phyloP scores from a whole-genome alignment of 2,797 vertebrate genomes.

The Cryptoblepharus egeriae region DNA sequence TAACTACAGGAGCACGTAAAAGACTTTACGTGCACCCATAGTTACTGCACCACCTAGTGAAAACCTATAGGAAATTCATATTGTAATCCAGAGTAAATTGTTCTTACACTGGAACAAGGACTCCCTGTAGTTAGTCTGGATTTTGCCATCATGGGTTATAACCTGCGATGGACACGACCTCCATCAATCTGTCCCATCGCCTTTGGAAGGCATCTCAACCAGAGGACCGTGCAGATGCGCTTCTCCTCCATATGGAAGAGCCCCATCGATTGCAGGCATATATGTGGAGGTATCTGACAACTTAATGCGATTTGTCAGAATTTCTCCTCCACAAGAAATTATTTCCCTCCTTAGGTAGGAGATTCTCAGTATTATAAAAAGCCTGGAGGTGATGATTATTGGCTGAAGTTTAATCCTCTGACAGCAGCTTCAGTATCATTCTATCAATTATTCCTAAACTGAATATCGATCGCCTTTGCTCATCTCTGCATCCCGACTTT shows the following conservation, averaged over 20 bases:
- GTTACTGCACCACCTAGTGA: no score
- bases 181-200: no score
- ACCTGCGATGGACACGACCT: no score
- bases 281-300: not conserved
- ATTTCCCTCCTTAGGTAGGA: constrained; percentile 9
- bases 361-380: not conserved
- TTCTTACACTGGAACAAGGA: no score
- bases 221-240: not conserved
- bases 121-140: no score
- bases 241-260: constrained; percentile 4
- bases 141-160: no score
- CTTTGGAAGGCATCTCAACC: no score
- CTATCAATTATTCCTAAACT: not conserved
- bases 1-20: no score
- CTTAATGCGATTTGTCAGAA: not conserved
- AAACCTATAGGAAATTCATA: no score
- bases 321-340: not conserved
- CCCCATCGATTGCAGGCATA: not conserved
- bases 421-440: not conserved
- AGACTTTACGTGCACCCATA: no score
- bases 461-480: not conserved
- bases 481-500: not conserved
- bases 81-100: no score
- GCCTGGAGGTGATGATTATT: not conserved
- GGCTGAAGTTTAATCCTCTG: not conserved